Conservation (phyloP, 2,888 invertebrate genomes). For the Cataglyphis albicans region DNA sequence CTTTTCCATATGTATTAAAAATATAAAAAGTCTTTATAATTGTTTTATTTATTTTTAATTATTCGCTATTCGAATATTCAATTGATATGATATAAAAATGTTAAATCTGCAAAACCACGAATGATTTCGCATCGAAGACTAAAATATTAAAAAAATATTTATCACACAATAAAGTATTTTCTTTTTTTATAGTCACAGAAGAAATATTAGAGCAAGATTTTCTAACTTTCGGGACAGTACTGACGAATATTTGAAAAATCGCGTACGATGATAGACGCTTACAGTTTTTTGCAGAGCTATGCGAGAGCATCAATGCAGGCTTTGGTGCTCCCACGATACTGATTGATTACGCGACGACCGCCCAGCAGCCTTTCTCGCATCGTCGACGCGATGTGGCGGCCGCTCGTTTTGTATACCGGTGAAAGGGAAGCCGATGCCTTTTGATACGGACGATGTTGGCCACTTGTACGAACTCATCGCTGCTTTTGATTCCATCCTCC, state of each 20-base stretch:
- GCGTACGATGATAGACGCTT: conserved; percentile 59
- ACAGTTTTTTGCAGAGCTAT: conserved; percentile 63
- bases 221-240: background rate
- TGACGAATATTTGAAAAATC: conserved; percentile 49
- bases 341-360: conserved; percentile 80
- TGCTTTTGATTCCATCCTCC: conserved; percentile 45
- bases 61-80: background rate
- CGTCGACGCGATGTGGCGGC: conserved; percentile 62
- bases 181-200: background rate
- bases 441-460: conserved; percentile 68
- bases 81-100: background rate
- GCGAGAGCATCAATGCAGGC: conserved; percentile 68
- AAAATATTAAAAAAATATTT: background rate
- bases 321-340: conserved; percentile 78
- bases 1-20: background rate
- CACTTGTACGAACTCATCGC: conserved; percentile 65
- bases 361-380: conserved; percentile 65
- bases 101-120: background rate
- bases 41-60: background rate
- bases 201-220: conserved; percentile 48
- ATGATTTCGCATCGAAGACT: background rate
- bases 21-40: background rate
- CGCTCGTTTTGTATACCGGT: conserved; percentile 67
- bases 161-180: background rate
- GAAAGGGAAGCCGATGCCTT: conserved; percentile 72